phyloP scores from a whole-genome alignment of 2,113 vertebrate species.

The Ceyx cyanopectus region DNA sequence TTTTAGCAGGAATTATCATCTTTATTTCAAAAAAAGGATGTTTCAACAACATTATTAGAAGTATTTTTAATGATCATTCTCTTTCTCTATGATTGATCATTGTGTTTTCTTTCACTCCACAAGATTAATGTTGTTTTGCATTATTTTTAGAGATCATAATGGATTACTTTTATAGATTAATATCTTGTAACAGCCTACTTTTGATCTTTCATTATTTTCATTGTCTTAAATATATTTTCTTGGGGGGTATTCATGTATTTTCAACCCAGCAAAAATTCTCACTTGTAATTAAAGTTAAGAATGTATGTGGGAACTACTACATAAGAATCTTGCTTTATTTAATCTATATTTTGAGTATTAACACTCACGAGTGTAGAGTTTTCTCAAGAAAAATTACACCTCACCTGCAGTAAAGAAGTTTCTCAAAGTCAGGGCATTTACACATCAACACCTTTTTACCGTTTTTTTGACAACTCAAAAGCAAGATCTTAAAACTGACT shows the following conservation, averaged over 20 bases:
- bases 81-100: conserved; percentile 74
- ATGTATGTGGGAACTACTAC: not conserved
- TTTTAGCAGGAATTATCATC: conserved; percentile 18
- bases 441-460: not conserved
- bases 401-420: not conserved
- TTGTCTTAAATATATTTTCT: not conserved
- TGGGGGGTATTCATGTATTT: not conserved
- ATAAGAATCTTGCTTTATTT: not conserved
- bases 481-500: not conserved
- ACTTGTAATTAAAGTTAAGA: conserved; percentile 16
- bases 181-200: conserved; percentile 34
- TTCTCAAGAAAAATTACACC: not conserved
- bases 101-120: conserved; percentile 70
- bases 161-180: conserved; percentile 42
- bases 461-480: not conserved
- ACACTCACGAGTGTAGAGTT: not conserved
- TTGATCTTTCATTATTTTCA: conserved; percentile 47
- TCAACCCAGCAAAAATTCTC: not conserved
- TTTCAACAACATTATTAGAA: conserved; percentile 61
- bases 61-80: conserved; percentile 69
- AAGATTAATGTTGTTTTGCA: conserved; percentile 75
- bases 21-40: conserved; percentile 47
- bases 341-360: not conserved
- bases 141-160: conserved; percentile 66
- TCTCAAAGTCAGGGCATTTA: not conserved